Percentiles rank a stretch among this genome's conserved stretches.
phyloP scores from a whole-genome alignment of 1,140 invertebrate species.

The Cardiocondyla obscurior region DNA sequence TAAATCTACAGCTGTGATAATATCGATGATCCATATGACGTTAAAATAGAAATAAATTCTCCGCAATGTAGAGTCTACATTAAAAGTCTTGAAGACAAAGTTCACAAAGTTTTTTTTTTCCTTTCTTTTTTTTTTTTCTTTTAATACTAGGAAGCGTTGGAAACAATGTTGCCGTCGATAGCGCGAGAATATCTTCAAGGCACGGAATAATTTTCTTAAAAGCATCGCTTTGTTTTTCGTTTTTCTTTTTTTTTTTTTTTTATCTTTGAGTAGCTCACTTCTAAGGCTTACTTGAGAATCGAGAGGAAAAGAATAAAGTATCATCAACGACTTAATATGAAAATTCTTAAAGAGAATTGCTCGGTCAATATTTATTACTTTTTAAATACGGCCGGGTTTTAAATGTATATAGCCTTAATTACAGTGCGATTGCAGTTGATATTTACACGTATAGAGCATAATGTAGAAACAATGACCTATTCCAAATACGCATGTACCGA shows the following conservation, averaged over 20 bases:
- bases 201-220: slow-evolving; percentile 52
- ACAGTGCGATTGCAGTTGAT: neutral
- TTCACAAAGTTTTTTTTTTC: neutral
- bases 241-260: no score
- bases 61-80: no score
- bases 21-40: neutral
- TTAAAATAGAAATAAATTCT: neutral
- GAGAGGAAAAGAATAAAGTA: slow-evolving; percentile 1
- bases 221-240: no score
- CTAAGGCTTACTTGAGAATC: slow-evolving; percentile 10
- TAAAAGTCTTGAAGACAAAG: slow-evolving; percentile 31
- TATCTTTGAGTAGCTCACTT: neutral
- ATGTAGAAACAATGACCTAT: neutral
- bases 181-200: slow-evolving; percentile 25
- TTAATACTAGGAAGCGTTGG: neutral
- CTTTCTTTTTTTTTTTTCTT: neutral
- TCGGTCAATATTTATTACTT: slow-evolving; percentile 19
- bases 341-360: slow-evolving; percentile 26
- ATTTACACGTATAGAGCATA: neutral
- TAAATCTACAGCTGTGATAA: neutral
- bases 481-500: neutral
- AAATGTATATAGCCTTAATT: neutral
- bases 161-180: slow-evolving; percentile 29
- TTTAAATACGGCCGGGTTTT: neutral
- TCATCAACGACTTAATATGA: slow-evolving; percentile 30